Conservation (phyloP, 2,888 invertebrate genomes). For the Druceiella hillmani region DNA sequence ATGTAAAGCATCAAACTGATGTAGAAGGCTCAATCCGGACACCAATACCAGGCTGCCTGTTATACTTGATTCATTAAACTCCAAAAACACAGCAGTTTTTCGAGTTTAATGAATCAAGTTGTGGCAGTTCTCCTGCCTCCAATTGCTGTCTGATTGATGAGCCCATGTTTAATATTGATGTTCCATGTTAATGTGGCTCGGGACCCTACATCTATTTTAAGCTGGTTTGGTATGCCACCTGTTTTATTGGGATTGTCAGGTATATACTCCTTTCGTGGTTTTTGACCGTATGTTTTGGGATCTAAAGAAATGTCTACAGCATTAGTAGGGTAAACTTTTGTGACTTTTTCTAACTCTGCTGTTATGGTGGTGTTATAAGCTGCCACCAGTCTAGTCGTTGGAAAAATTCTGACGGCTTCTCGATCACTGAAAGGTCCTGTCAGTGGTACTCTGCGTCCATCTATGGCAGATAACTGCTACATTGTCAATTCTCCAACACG, state of each 20-base stretch:
- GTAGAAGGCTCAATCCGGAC: not conserved
- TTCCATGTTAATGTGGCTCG: constrained; percentile 2
- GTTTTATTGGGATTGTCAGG: constrained; percentile 3
- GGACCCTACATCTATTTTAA: constrained; percentile 1
- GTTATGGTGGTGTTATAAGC: not conserved
- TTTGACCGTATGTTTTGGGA: constrained; percentile 3
- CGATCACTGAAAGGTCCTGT: not conserved
- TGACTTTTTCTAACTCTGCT: not conserved
- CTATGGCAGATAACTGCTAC: not conserved
- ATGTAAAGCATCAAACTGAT: not conserved
- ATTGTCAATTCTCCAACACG: constrained; percentile 2
- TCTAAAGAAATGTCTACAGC: constrained; percentile 5
- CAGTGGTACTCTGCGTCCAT: not conserved
- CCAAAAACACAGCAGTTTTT: constrained; percentile 1
- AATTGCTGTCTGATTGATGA: too few relatives aligned
- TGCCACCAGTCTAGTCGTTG: not conserved
- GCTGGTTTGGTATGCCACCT: not conserved
- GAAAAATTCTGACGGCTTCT: constrained; percentile 2
- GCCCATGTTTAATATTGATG: constrained; percentile 5
- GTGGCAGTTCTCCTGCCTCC: constrained; percentile 2
- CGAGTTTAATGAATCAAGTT: too few relatives aligned
- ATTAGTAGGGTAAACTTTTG: not conserved
- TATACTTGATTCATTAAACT: constrained; percentile 1
- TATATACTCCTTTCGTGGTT: constrained; percentile 4
- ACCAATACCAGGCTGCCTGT: not conserved